Percentiles rank a stretch among this genome's conserved stretches.
These are phyloP conservation scores for Corvus cornix DNA, from an alignment of 2,113 vertebrate genomes.

Conservation along the genomic window DNA sequence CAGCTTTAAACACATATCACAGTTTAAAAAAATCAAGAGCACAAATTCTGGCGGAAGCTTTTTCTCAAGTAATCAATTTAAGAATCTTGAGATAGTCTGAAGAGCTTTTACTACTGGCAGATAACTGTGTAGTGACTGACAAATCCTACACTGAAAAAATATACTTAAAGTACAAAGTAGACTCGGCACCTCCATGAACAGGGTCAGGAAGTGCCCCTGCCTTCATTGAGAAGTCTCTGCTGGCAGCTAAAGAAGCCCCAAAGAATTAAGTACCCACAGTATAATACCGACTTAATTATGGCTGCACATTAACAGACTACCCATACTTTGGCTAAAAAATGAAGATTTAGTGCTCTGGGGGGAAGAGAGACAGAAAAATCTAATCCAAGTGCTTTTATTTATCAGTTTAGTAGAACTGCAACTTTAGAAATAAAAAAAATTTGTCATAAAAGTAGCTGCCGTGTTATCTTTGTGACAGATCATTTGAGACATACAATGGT, in stretches of 20 bases:
- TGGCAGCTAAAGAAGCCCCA: not conserved
- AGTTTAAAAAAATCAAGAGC: not conserved
- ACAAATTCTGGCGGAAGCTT: not conserved
- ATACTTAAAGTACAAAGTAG: not conserved
- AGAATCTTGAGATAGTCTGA: not conserved
- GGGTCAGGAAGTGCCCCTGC: not conserved
- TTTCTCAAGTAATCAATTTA: not conserved
- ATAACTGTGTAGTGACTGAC: not conserved
- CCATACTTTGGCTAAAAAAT: not conserved
- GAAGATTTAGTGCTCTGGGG: not conserved
- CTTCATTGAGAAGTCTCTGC: not conserved
- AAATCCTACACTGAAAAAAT: not conserved
- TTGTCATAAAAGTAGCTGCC: conserved; percentile 42
- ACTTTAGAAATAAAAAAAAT: conserved; percentile 25
- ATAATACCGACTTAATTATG: not conserved
- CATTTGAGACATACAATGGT: conserved; percentile 39
- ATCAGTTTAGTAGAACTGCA: not conserved
- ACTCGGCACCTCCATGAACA: rapidly evolving
- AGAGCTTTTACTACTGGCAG: not conserved
- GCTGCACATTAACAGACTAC: not conserved
- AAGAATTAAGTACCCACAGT: not conserved
- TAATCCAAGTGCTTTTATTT: not conserved
- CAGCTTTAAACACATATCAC: not conserved
- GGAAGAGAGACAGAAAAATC: not conserved
- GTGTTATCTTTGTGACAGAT: conserved; percentile 60